Percentiles rank a stretch among this genome's conserved stretches.
Conservation (phyloP, 1,140 invertebrate genomes). For the Linepithema humile region DNA sequence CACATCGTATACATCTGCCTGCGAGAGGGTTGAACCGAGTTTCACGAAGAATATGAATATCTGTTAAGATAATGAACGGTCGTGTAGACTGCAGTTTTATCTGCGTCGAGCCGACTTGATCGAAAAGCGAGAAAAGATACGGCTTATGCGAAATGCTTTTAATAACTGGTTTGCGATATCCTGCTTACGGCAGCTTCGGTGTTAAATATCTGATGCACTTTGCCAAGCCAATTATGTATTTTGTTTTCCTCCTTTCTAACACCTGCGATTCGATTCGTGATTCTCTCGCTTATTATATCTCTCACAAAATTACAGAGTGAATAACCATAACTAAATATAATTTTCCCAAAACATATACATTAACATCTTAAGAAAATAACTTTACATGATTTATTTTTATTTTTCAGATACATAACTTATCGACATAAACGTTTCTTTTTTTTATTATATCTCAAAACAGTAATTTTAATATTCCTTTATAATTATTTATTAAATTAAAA, state of each 20-base stretch:
- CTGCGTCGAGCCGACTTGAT: slow-evolving; percentile 4
- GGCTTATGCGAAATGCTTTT: slow-evolving; percentile 42
- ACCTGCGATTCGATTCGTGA: slow-evolving; percentile 15
- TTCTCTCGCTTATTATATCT: neutral
- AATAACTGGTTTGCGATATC: slow-evolving; percentile 71
- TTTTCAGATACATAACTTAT: neutral
- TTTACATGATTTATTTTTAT: neutral
- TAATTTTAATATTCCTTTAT: slow-evolving; percentile 2
- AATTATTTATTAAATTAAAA: neutral
- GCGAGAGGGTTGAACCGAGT: slow-evolving; percentile 19
- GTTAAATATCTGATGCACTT: slow-evolving; percentile 61
- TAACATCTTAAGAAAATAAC: neutral
- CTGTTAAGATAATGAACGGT: slow-evolving; percentile 30
- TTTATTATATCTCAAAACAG: neutral
- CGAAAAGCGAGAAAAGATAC: slow-evolving; percentile 30
- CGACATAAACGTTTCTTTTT: neutral
- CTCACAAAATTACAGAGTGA: neutral
- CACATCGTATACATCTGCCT: neutral
- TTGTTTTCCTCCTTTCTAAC: slow-evolving; percentile 54
- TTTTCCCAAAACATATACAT: neutral
- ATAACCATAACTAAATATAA: neutral
- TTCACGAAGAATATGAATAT: slow-evolving; percentile 13
- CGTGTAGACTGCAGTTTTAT: neutral
- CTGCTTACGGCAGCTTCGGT: slow-evolving; percentile 51
- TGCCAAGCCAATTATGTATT: slow-evolving; percentile 43